Evolutionary conservation across 23 tunicate species (phyloP).

Genomic region (Clavelina lepadiformis): DNA sequence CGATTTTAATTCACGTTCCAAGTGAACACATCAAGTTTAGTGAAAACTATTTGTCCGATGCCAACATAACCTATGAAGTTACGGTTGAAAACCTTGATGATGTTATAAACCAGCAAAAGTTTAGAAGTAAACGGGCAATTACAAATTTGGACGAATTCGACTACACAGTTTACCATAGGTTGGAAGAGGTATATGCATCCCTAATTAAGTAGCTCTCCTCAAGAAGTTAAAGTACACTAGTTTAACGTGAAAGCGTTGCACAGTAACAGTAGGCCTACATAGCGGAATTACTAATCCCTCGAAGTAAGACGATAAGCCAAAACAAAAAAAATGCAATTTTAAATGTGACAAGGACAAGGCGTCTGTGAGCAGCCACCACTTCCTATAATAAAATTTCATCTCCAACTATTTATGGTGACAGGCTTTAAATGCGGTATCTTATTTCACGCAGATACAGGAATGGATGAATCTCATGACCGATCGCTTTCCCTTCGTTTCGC

Average conservation of each 20-base stretch:
- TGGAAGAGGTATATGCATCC: neutral
- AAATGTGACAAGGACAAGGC: no score
- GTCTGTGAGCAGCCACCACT: no score
- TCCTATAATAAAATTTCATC: no score
- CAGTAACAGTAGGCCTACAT: neutral
- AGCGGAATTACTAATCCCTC: neutral
- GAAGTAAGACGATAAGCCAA: neutral
- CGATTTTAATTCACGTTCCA: neutral
- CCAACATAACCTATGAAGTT: neutral
- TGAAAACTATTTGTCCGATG: neutral
- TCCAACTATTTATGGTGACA: no score
- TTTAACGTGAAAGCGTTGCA: no score
- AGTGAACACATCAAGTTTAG: neutral
- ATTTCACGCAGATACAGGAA: constrained; percentile 9
- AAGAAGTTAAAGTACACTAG: no score
- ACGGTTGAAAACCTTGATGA: neutral
- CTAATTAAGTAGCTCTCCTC: neutral
- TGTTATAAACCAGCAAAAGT: neutral
- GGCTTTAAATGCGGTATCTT: neutral
- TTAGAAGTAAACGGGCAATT: neutral
- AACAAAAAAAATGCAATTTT: no score
- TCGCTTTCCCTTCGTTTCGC: constrained; percentile 6
- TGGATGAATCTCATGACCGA: constrained; percentile 43
- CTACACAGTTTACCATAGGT: neutral
- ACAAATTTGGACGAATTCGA: neutral